Evolutionary conservation across 2,888 invertebrate species (phyloP).

Genomic region (Eudemis profundana): DNA sequence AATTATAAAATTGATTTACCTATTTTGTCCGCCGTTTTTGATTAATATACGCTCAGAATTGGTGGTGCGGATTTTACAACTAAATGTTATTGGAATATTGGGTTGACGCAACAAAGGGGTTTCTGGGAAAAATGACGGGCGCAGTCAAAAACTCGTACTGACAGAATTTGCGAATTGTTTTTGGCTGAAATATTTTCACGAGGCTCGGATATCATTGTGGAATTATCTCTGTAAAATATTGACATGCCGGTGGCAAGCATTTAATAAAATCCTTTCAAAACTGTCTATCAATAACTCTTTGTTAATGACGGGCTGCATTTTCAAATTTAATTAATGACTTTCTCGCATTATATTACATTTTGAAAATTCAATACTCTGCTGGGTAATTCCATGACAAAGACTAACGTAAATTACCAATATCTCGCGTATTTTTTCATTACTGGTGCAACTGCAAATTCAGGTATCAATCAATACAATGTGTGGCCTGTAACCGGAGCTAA

Average conservation of each 20-base stretch:
- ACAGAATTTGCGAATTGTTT: constrained; percentile 7
- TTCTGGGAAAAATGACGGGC: neutral
- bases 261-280: constrained; percentile 9
- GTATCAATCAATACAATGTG: too few species aligned
- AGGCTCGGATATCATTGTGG: constrained; percentile 5
- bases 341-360: neutral
- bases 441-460: too few species aligned
- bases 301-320: constrained; percentile 16
- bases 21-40: constrained; percentile 47
- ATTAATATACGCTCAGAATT: constrained; percentile 3
- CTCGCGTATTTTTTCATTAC: too few species aligned
- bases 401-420: too few species aligned
- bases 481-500: too few species aligned
- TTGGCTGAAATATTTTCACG: constrained; percentile 2
- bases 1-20: constrained; percentile 53
- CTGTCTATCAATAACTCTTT: constrained; percentile 14
- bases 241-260: neutral
- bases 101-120: constrained; percentile 4
- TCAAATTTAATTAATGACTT: neutral
- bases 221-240: constrained; percentile 12
- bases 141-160: constrained; percentile 6
- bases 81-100: neutral
- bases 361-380: neutral
- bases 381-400: too few species aligned
- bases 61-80: constrained; percentile 16